A percentile compares a stretch with the other conserved stretches of the same genome.
Conservation (phyloP, 2,888 invertebrate species). For the Melitaea athalia region DNA sequence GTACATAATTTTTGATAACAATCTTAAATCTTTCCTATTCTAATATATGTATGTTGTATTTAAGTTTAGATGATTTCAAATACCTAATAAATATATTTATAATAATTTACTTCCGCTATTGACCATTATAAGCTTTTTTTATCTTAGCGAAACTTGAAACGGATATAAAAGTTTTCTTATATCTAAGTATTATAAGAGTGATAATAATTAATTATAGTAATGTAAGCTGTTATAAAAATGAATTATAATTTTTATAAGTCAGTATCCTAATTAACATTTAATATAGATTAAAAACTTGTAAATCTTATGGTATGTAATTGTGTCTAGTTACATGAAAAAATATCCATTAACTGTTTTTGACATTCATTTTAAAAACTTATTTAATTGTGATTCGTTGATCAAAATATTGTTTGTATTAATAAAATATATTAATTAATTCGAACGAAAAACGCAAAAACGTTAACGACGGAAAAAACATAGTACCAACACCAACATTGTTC, state of each 20-base stretch:
- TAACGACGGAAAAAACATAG: slow-evolving; percentile 20
- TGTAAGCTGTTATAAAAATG: neutral
- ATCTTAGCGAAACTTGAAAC: neutral
- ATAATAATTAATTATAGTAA: no score
- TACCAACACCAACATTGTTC: slow-evolving; percentile 22
- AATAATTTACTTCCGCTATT: neutral
- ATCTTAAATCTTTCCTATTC: no score
- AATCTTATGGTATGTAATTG: neutral
- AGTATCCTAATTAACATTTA: neutral
- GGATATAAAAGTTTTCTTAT: neutral
- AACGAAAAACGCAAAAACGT: slow-evolving; percentile 13
- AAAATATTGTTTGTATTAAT: slow-evolving; percentile 21
- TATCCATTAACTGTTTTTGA: neutral
- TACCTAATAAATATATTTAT: neutral
- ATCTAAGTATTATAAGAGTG: neutral
- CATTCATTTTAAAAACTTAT: slow-evolving; percentile 15
- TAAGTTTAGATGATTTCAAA: neutral
- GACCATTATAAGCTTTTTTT: neutral
- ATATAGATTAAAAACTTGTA: neutral
- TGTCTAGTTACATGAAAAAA: neutral
- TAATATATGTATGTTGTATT: no score
- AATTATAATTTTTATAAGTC: neutral
- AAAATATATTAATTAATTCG: slow-evolving; percentile 27
- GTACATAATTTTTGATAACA: neutral
- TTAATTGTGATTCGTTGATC: slow-evolving; percentile 30